Conservation (phyloP, 1,140 invertebrate species). For the Conus ventricosus region DNA sequence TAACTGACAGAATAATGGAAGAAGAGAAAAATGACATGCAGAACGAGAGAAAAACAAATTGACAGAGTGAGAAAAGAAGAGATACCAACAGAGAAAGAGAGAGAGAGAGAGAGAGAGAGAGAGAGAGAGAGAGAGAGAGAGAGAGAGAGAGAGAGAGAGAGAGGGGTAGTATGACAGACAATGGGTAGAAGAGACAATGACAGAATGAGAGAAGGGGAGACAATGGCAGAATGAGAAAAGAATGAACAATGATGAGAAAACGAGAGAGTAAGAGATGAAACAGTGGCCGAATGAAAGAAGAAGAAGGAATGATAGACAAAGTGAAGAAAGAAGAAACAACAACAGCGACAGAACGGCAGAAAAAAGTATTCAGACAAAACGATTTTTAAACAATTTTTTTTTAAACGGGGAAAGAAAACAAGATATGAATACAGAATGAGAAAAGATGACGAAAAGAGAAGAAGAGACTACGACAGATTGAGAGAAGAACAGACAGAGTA, state of each 20-base stretch:
- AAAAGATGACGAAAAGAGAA: too few species aligned
- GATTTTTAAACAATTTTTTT: too few species aligned
- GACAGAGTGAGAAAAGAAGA: too few species aligned
- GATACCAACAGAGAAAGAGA: neutral
- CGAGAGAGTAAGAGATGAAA: too few species aligned
- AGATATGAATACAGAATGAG: neutral
- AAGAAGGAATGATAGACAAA: too few species aligned
- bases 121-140: slow-evolving; percentile 18
- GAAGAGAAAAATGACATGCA: neutral
- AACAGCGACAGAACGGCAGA: too few species aligned
- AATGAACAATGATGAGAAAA: too few species aligned
- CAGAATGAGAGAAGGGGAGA: neutral
- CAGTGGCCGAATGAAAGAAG: too few species aligned
- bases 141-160: slow-evolving; percentile 18
- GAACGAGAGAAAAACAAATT: neutral
- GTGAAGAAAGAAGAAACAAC: too few species aligned
- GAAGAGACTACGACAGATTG: too few species aligned
- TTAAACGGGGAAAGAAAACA: neutral
- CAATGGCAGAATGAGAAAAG: neutral
- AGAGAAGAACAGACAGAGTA: neutral
- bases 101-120: neutral
- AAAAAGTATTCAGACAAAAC: too few species aligned
- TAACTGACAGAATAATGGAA: neutral
- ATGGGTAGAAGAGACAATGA: neutral
- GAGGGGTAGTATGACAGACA: neutral